Percentiles rank a stretch among this genome's conserved stretches.
Conservation (phyloP, 2,113 vertebrate genomes). For the Chaetodon trifascialis region DNA sequence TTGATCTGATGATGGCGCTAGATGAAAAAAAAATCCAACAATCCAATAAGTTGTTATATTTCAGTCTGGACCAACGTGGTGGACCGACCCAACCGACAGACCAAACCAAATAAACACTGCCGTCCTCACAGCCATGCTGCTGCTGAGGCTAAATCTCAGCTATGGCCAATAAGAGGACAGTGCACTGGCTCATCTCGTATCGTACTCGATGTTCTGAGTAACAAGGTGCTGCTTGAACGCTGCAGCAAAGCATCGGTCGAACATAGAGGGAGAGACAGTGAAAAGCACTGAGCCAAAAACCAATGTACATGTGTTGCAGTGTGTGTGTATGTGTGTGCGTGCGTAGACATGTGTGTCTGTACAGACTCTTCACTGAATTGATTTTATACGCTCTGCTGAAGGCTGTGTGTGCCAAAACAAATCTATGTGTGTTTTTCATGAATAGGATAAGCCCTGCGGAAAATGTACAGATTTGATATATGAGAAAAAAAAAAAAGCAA, state of each 20-base stretch:
- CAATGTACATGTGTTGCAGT: constrained; percentile 62
- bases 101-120: not conserved
- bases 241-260: constrained; percentile 51
- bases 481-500: constrained; percentile 27
- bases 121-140: not conserved
- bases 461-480: constrained; percentile 74
- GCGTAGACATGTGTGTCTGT: constrained; percentile 62
- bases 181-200: not conserved
- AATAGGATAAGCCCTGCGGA: constrained; percentile 71
- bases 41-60: not conserved
- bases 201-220: constrained; percentile 56
- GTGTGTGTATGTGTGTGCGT: constrained; percentile 30
- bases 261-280: constrained; percentile 43
- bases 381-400: constrained; percentile 79
- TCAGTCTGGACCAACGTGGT: not conserved
- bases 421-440: constrained; percentile 67
- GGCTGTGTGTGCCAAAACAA: constrained; percentile 77
- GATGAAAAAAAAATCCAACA: not conserved
- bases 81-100: not conserved
- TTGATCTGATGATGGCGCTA: not conserved
- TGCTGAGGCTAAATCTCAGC: not conserved
- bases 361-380: constrained; percentile 73
- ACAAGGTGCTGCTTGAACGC: constrained; percentile 54
- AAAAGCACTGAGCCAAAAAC: constrained; percentile 70
- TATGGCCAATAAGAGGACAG: constrained; percentile 23